Percentiles rank a stretch among this genome's conserved stretches.
These are phyloP conservation scores for Lampropteryx suffumata DNA, from an alignment of 2,888 invertebrate genomes.

Conservation along the genomic window DNA sequence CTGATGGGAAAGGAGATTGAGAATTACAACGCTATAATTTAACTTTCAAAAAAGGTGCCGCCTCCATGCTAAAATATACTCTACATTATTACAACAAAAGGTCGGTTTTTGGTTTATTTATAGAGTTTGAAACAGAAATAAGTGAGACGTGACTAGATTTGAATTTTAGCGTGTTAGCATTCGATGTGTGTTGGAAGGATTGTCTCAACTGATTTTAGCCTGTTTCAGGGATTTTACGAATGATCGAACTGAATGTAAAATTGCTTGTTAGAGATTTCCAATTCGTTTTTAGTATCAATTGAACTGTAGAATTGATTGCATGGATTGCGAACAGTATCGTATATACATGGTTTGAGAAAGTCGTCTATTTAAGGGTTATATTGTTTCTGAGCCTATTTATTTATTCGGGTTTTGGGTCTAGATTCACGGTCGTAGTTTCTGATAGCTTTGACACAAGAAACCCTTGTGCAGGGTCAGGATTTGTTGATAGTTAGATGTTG, in stretches of 20 bases:
- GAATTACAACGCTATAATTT: slow-evolving; percentile 48
- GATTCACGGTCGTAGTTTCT: no score
- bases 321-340: no score
- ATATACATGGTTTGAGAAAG: no score
- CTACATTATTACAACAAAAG: not conserved
- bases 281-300: no score
- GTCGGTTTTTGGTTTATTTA: slow-evolving; percentile 20
- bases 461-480: no score
- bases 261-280: slow-evolving; percentile 8
- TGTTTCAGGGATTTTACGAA: slow-evolving; percentile 18
- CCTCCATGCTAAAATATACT: slow-evolving; percentile 20
- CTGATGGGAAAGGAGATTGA: slow-evolving; percentile 40
- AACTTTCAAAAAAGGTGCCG: slow-evolving; percentile 37
- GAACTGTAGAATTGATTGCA: no score
- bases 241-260: slow-evolving; percentile 6
- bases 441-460: no score
- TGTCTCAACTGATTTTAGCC: slow-evolving; percentile 24
- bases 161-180: slow-evolving; percentile 42
- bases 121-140: slow-evolving; percentile 1
- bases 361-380: no score
- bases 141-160: slow-evolving; percentile 40
- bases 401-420: no score
- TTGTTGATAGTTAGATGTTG: no score
- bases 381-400: no score
- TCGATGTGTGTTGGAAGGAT: slow-evolving; percentile 35